phyloP scores from a whole-genome alignment of 2,888 invertebrate genomes.

The Spilarctia lutea region DNA sequence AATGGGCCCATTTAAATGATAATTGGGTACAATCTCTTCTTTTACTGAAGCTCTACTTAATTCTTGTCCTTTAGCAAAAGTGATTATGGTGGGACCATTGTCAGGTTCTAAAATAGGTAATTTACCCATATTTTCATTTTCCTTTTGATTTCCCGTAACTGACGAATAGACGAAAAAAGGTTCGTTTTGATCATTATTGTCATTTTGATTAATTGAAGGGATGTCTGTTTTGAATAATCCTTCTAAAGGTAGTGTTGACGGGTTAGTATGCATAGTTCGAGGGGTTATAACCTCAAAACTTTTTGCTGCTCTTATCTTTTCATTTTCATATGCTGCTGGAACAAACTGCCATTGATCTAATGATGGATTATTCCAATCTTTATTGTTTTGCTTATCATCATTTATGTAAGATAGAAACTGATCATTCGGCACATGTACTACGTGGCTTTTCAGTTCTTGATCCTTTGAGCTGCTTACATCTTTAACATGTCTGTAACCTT shows the following conservation, averaged over 20 bases:
- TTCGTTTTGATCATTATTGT: constrained; percentile 63
- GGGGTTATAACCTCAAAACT: constrained; percentile 77
- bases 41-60: constrained; percentile 66
- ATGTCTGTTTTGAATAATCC: constrained; percentile 88
- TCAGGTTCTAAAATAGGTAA: constrained; percentile 71
- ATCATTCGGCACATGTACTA: constrained; percentile 69
- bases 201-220: constrained; percentile 68
- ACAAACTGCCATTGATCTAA: constrained; percentile 78
- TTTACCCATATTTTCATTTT: constrained; percentile 71
- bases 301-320: constrained; percentile 66
- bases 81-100: constrained; percentile 69
- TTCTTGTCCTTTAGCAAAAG: constrained; percentile 78
- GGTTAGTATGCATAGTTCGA: constrained; percentile 78
- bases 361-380: constrained; percentile 58
- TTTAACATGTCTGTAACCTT: constrained; percentile 78
- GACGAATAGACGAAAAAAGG: constrained; percentile 83
- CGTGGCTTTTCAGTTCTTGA: constrained; percentile 50
- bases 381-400: constrained; percentile 71
- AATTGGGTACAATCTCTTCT: constrained; percentile 62
- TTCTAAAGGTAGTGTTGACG: constrained; percentile 89
- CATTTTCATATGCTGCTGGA: constrained; percentile 83
- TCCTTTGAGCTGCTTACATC: constrained; percentile 53
- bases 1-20: constrained; percentile 68
- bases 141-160: constrained; percentile 67
- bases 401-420: constrained; percentile 77